Percentiles rank a stretch among this genome's conserved stretches.
Evolutionary conservation across 1,140 invertebrate species (phyloP).

Genomic region (Papilio aristodemus): DNA sequence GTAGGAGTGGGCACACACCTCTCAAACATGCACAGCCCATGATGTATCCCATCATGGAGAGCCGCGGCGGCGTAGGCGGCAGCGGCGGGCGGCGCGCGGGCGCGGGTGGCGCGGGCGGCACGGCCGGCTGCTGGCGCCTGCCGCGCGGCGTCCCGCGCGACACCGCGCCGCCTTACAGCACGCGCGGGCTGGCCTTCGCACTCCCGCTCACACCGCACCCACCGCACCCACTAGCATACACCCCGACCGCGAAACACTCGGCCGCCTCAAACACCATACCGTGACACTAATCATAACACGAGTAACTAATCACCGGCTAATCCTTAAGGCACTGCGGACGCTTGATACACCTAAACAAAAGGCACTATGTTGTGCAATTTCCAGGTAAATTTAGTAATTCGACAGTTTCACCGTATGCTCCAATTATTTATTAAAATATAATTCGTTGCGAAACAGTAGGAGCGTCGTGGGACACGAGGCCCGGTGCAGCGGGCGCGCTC

Average conservation of each 20-base stretch:
- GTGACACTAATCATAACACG: conserved; percentile 2
- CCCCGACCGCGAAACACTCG: not conserved
- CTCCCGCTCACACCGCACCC: conserved; percentile 23
- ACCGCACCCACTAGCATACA: conserved; percentile 11
- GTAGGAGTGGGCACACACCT: conserved; percentile 81
- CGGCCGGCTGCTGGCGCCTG: conserved; percentile 60
- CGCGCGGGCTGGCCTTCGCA: conserved; percentile 33
- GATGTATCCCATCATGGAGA: conserved; percentile 92
- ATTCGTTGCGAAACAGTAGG: conserved; percentile 20
- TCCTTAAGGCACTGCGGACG: conserved; percentile 13
- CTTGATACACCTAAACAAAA: not conserved
- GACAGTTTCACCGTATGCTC: not conserved
- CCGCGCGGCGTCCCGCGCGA: conserved; percentile 53
- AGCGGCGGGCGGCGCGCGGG: conserved; percentile 72
- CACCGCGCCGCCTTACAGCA: conserved; percentile 35
- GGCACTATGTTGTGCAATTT: not conserved
- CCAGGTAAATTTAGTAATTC: not conserved
- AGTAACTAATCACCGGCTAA: not conserved
- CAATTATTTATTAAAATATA: conserved; percentile 18
- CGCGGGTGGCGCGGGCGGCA: conserved; percentile 71
- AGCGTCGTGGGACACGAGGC: conserved; percentile 42
- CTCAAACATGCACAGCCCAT: conserved; percentile 94
- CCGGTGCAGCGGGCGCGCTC: conserved; percentile 67
- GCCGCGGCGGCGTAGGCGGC: conserved; percentile 70
- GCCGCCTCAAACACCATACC: not conserved